Evolutionary conservation across 2,888 invertebrate genomes (phyloP).

Genomic region (Eurytoma californica): DNA sequence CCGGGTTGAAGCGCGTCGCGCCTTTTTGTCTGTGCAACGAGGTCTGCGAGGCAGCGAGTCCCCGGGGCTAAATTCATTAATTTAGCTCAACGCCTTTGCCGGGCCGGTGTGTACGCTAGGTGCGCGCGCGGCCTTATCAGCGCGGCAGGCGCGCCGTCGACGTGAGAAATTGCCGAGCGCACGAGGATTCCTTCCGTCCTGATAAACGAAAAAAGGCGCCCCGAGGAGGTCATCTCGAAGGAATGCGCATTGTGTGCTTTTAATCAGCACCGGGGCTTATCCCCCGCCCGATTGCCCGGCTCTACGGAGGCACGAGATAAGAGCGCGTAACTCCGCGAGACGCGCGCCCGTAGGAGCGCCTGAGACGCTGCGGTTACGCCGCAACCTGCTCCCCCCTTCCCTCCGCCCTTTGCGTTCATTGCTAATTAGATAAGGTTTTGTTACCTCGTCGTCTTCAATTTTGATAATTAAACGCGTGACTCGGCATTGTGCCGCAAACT

Average conservation of each 20-base stretch:
- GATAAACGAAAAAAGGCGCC: background rate
- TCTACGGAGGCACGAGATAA: background rate
- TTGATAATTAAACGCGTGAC: conserved; percentile 12
- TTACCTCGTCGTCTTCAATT: conserved; percentile 15
- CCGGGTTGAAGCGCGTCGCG: background rate
- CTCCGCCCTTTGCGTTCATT: conserved; percentile 10
- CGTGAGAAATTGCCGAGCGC: conserved; percentile 16
- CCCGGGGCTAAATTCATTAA: conserved; percentile 45
- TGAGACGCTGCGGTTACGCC: background rate
- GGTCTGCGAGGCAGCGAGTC: background rate
- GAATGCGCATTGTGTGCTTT: conserved; percentile 25
- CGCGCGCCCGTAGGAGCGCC: background rate
- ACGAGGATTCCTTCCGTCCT: background rate
- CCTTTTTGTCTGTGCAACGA: background rate
- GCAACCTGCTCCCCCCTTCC: background rate
- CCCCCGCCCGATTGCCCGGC: conserved; percentile 14
- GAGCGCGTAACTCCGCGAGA: conserved; percentile 7
- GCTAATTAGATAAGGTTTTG: conserved; percentile 45
- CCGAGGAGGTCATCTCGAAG: background rate
- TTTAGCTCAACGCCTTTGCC: conserved; percentile 32
- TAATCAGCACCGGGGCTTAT: conserved; percentile 32
- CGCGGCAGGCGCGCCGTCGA: conserved; percentile 9
- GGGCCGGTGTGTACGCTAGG: background rate
- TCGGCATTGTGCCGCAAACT: background rate
- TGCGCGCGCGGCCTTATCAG: background rate